These are phyloP conservation scores for Plebejus argus DNA, from an alignment of 2,888 invertebrate genomes.

Conservation along the genomic window DNA sequence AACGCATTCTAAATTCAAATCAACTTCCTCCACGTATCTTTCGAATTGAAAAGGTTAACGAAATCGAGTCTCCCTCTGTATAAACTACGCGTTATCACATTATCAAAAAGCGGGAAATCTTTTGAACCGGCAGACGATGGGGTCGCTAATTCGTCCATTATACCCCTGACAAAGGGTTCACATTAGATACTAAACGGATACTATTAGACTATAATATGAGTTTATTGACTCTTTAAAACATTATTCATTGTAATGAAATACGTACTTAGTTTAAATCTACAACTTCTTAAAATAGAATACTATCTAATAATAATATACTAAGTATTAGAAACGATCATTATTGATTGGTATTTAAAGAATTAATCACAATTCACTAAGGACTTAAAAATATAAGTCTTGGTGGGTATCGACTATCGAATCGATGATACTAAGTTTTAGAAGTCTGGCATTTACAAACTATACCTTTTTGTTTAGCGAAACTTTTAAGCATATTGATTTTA, in stretches of 20 bases:
- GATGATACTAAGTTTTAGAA: too few species aligned
- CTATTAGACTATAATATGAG: slow-evolving; percentile 2
- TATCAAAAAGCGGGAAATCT: slow-evolving; percentile 77
- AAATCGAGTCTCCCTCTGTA: slow-evolving; percentile 44
- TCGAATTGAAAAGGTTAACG: slow-evolving; percentile 3
- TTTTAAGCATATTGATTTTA: neutral
- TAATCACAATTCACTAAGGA: neutral
- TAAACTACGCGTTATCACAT: slow-evolving; percentile 77
- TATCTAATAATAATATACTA: too few species aligned
- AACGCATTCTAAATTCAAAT: slow-evolving; percentile 9
- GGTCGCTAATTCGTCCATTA: slow-evolving; percentile 76
- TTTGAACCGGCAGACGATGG: slow-evolving; percentile 73
- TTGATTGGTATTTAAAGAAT: too few species aligned
- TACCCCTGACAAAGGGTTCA: slow-evolving; percentile 46
- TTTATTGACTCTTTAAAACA: slow-evolving; percentile 3
- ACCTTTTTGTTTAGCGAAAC: neutral
- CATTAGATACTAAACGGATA: slow-evolving; percentile 20
- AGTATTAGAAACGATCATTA: too few species aligned
- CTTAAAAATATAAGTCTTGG: neutral
- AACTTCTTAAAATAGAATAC: too few species aligned
- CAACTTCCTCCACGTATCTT: neutral
- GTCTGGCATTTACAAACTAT: too few species aligned
- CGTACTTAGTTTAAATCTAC: neutral
- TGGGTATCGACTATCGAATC: neutral
- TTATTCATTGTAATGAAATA: neutral